Evolutionary conservation across 2,888 invertebrate species (phyloP).

Genomic region (Rotaria magnacalcarata): DNA sequence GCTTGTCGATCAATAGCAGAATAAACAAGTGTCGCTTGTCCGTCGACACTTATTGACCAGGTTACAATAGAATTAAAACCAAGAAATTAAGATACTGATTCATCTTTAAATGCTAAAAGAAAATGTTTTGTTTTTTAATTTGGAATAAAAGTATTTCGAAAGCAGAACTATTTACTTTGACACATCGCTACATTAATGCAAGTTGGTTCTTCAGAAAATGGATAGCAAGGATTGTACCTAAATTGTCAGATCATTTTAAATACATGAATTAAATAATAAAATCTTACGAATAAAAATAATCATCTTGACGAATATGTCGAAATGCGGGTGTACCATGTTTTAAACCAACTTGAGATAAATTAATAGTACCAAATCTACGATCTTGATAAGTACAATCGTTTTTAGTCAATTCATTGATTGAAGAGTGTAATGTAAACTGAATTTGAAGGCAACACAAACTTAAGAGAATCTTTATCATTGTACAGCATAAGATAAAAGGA

Average conservation of each 20-base stretch:
- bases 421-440: too few relatives aligned
- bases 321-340: background rate
- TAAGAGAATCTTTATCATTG: background rate
- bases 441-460: too few relatives aligned
- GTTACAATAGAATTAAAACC: background rate
- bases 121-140: too few relatives aligned
- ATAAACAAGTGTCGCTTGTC: background rate
- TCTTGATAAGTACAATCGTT: background rate
- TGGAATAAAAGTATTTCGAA: too few relatives aligned
- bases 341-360: slow-evolving; percentile 3
- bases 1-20: background rate
- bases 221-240: background rate
- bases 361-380: background rate
- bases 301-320: background rate
- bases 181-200: background rate
- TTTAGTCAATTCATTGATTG: background rate
- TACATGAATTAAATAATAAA: background rate
- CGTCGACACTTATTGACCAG: background rate
- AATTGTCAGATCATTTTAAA: background rate
- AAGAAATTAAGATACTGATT: background rate
- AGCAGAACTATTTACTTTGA: background rate
- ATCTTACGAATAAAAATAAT: background rate
- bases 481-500: background rate
- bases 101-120: background rate
- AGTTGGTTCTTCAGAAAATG: background rate